Base-by-base conservation (phyloP, 2,888 invertebrate genomes). In the Miltochrista miniata region DNA sequence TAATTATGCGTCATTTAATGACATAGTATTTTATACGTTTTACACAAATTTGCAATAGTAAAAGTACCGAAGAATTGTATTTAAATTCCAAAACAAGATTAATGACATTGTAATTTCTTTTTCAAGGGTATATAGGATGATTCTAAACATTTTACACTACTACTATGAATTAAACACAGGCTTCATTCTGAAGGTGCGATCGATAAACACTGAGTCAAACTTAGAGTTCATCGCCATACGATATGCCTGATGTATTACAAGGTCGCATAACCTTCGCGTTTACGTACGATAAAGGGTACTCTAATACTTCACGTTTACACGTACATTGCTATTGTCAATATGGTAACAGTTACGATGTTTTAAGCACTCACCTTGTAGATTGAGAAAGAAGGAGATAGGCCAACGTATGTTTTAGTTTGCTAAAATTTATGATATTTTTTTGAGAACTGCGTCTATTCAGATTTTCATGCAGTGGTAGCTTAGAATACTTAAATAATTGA, bases 191-290 rank as follows among this genome's bases (percentile, higher is more conserved):
- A 31, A 74, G 69, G 59, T 66, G 54, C 70, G 78, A 81, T 81
- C 80, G 77, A 81, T 81, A 79, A 61, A 62, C 59, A 61, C 49
- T 60, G 68, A 70, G 60, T 64, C 64, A 67, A 72, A 64, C 61
- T 65, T 58, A 56, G 69, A 71, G 79, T 81, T 80, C 81, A 81
- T 75, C 77, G 79, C 66, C 74, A 70, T 66, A 65, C 61, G 66
- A 67, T 70, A 69, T 60, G 64, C 59, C 58, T 73, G 69, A 86
- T 79, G 76, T 85, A 81, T 82, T 82, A 85, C 87, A 85, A 87
- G 85, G 87, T 75, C 75, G 57, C 40, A 44, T 53, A 72, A 76
- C 83, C 84, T 84, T 84, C 79, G 54, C 58, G 61, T 60, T 65
- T 70, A 59, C 58, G 53, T 59, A 30, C 24, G 65, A 77, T 74